phyloP scores from a whole-genome alignment of 2,797 vertebrate genomes.

The Melanogrammus aeglefinus region DNA sequence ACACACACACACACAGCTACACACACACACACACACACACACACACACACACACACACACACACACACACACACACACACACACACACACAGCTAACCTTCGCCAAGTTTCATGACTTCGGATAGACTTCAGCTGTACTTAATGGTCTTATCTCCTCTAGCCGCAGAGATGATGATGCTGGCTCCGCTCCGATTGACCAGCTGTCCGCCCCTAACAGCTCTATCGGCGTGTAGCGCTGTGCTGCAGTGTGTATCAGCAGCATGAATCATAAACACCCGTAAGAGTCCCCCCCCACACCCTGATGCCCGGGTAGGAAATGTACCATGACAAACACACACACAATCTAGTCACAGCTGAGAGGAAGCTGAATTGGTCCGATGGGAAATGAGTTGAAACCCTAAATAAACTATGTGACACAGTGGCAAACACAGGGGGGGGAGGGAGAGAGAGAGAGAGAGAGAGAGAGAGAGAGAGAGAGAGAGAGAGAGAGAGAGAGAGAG shows the following conservation, averaged over 20 bases:
- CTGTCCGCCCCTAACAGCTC: background rate
- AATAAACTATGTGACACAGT: slow-evolving; percentile 26
- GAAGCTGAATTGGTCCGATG: slow-evolving; percentile 37
- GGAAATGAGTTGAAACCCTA: slow-evolving; percentile 38
- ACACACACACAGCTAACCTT: background rate
- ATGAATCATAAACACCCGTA: slow-evolving; percentile 37
- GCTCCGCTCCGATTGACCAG: background rate
- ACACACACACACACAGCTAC: slow-evolving; percentile 12
- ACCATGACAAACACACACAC: slow-evolving; percentile 21
- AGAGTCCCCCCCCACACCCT: slow-evolving; percentile 27
- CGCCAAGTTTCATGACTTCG: background rate
- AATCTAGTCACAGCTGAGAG: slow-evolving; percentile 42
- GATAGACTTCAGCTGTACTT: background rate
- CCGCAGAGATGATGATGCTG: background rate
- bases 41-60: slow-evolving; percentile 8
- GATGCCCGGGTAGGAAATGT: slow-evolving; percentile 56
- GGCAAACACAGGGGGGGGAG: background rate
- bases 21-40: too few relatives aligned
- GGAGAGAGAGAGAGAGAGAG: background rate
- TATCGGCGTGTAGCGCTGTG: slow-evolving; percentile 14
- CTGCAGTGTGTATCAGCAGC: slow-evolving; percentile 17
- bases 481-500: background rate
- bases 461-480: background rate
- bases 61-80: too few relatives aligned
- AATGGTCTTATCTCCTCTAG: background rate